Evolutionary conservation across 2,888 invertebrate genomes (phyloP).

Genomic region (Zygaena filipendulae): DNA sequence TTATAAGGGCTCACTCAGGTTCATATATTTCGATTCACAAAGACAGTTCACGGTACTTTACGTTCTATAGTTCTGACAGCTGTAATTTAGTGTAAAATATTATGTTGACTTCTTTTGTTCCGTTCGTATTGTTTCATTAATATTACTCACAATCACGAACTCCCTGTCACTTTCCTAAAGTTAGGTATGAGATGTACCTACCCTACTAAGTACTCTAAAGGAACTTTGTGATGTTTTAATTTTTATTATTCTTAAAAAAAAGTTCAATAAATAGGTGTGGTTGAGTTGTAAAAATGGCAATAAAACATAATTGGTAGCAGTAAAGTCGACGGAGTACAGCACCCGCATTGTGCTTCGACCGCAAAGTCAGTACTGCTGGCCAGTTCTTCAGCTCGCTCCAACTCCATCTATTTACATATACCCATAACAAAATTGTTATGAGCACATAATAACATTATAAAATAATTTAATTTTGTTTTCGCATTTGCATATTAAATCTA

Average conservation of each 20-base stretch:
- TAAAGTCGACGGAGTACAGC: conserved; percentile 30
- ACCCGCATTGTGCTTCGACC: conserved; percentile 36
- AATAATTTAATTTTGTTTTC: conserved; percentile 29
- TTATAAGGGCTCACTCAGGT: conserved; percentile 26
- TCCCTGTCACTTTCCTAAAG: too few relatives aligned
- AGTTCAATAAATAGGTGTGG: neutral
- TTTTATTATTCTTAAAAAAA: neutral
- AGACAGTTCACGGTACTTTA: conserved; percentile 31
- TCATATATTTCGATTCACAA: conserved; percentile 31
- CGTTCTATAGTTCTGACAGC: conserved; percentile 33
- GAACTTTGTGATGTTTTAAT: too few relatives aligned
- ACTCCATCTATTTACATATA: conserved; percentile 30
- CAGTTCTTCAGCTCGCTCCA: conserved; percentile 5
- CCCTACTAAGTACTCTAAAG: too few relatives aligned
- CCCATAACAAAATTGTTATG: too few relatives aligned
- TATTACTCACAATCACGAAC: too few relatives aligned
- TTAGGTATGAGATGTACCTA: too few relatives aligned
- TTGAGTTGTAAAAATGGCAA: conserved; percentile 24
- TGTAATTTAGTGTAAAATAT: conserved; percentile 41
- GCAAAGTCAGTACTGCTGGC: conserved; percentile 9
- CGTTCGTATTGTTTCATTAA: too few relatives aligned
- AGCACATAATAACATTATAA: too few relatives aligned
- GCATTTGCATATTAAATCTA: conserved; percentile 42
- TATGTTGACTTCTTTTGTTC: too few relatives aligned
- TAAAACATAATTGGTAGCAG: conserved; percentile 36